These are phyloP conservation scores for Atrina japonica DNA, from an alignment of 2,888 invertebrate genomes.

Conservation along the genomic window DNA sequence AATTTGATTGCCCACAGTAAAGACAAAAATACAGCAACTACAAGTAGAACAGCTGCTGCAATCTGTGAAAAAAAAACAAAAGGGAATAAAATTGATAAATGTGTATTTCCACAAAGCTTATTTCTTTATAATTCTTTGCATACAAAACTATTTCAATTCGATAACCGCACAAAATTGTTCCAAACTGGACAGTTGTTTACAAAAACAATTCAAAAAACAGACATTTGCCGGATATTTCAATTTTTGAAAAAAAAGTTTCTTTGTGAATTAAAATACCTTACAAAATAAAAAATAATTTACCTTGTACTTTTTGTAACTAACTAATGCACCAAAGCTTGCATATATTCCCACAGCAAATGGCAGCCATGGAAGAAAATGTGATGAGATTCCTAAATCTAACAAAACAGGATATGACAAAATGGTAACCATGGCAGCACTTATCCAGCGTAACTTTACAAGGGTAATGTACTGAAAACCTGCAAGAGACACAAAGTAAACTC, in stretches of 20 bases:
- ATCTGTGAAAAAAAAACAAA: constrained; percentile 18
- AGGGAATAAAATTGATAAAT: constrained; percentile 24
- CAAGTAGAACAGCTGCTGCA: neutral
- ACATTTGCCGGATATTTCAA: no score
- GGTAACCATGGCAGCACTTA: constrained; percentile 63
- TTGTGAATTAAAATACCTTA: no score
- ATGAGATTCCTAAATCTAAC: constrained; percentile 64
- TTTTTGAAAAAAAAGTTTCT: no score
- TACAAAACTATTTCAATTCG: no score
- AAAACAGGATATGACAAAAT: constrained; percentile 70
- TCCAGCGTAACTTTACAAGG: constrained; percentile 64
- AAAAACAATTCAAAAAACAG: no score
- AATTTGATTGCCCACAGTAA: constrained; percentile 47
- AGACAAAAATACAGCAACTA: constrained; percentile 42
- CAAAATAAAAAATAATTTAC: constrained; percentile 37
- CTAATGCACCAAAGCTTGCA: constrained; percentile 66
- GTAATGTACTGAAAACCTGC: constrained; percentile 63
- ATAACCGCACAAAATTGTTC: no score
- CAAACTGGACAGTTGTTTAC: no score
- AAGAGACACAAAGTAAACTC: no score
- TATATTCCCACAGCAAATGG: constrained; percentile 69
- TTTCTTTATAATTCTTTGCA: no score
- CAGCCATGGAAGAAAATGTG: constrained; percentile 73
- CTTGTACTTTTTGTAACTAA: constrained; percentile 67
- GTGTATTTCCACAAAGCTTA: neutral